Evolutionary conservation across 2,113 vertebrate genomes (phyloP).

Genomic region (Myotis yumanensis): DNA sequence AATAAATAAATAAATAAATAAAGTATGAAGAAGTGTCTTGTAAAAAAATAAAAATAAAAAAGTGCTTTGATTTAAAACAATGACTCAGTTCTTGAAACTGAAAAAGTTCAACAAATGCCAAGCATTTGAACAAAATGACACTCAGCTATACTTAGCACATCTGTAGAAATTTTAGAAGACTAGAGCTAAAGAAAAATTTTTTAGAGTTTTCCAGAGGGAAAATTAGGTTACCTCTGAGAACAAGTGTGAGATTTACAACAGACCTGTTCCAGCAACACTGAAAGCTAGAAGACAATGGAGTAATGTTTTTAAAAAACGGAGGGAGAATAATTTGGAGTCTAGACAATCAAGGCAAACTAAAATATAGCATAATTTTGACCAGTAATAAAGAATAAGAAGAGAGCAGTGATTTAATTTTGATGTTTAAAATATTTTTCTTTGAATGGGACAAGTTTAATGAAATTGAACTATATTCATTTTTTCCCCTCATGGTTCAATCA

Average conservation of each 20-base stretch:
- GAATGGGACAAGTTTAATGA: not conserved
- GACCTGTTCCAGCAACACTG: not conserved
- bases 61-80: constrained; percentile 10
- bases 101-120: not conserved
- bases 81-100: not conserved
- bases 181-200: not conserved
- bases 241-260: not conserved
- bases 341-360: not conserved
- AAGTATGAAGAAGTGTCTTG: no score
- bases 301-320: not conserved
- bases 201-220: not conserved
- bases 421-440: constrained; percentile 42
- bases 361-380: not conserved
- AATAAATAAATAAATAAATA: no score
- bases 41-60: no score
- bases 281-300: not conserved
- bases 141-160: not conserved
- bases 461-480: not conserved
- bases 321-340: not conserved
- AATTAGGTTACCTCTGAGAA: not conserved
- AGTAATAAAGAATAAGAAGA: not conserved
- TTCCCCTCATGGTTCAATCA: not conserved
- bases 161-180: constrained; percentile 1
- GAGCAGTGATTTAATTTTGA: constrained; percentile 13
- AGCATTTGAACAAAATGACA: not conserved